Evolutionary conservation across 2,797 vertebrate species (phyloP), one percentile per base, ranked within the genome.

Genomic region (Pterois miles): DNA sequence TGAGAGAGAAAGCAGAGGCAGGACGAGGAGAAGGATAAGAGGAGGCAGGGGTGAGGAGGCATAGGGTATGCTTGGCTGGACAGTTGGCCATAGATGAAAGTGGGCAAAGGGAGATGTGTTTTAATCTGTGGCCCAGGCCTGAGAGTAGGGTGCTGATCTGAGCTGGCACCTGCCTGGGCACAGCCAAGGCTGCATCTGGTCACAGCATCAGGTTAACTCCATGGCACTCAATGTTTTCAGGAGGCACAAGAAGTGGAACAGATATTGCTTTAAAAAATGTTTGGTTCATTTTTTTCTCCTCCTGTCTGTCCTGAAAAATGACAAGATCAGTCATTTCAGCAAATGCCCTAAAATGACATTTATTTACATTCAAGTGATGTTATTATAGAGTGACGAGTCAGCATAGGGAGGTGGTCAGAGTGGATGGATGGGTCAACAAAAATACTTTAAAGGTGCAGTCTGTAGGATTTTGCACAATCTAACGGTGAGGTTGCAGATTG

Each of bases 61-160:
- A 77, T 81, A 88, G 81, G 83, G 89, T 88, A 77, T 91, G 95
- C 93, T 94, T 93, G 89, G 86, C 64, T 38, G 89, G 91, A 83
- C 65, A 89, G 81, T 91, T 94, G 93, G 94, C 92, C 65, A 53
- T 64, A 88, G 94, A 96, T 95, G 94, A 96, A 96, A 96, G 94
- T 77, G 74, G 78, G 81, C 38, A 40, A 89, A 78, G 87, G 89
- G 92, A 92, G 91, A 92, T 29, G 31, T 92, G 70, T 91, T 93
- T 93, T 94, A 94, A 95, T 96, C 93, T 89, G 81, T 78, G 80
- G 83, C 81, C 84, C 82, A 64, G 87, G 91, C 88, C 74, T 78
- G 77, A 82, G 80, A 89, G 88, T 43, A 78, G 76, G 76, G 82
- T 59, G 83, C 79, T 81, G 90, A 87, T 90, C 88, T 85, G 81